phyloP scores from a whole-genome alignment of 2,113 vertebrate genomes.

The Istiophorus platypterus region DNA sequence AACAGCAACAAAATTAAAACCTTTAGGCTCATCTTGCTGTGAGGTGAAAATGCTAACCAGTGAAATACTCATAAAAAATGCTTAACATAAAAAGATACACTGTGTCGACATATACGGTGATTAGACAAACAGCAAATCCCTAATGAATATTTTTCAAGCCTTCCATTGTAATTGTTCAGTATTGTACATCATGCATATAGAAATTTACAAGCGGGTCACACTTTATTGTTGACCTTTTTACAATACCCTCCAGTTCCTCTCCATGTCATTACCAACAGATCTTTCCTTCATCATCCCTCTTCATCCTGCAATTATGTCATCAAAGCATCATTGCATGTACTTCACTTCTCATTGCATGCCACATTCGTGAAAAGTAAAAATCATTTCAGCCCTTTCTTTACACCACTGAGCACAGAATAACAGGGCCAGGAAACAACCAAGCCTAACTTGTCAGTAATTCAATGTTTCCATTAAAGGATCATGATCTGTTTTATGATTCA shows the following conservation, averaged over 20 bases:
- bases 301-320: slow-evolving; percentile 51
- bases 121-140: slow-evolving; percentile 5
- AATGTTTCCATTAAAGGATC: slow-evolving; percentile 77
- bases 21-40: neutral
- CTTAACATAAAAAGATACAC: too few species aligned
- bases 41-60: neutral
- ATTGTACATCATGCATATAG: slow-evolving; percentile 1
- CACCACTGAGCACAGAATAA: slow-evolving; percentile 43
- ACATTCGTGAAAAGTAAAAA: slow-evolving; percentile 54
- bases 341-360: slow-evolving; percentile 48
- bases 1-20: slow-evolving; percentile 17
- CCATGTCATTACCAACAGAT: slow-evolving; percentile 46
- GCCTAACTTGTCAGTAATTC: slow-evolving; percentile 69
- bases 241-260: slow-evolving; percentile 36
- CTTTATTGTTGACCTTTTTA: slow-evolving; percentile 16
- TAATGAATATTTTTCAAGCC: slow-evolving; percentile 1
- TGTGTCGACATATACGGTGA: slow-evolving; percentile 9
- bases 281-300: slow-evolving; percentile 35
- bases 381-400: slow-evolving; percentile 41
- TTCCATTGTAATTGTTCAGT: slow-evolving; percentile 5
- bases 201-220: slow-evolving; percentile 13
- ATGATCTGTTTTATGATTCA: slow-evolving; percentile 82
- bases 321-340: slow-evolving; percentile 34
- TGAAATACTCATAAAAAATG: neutral
- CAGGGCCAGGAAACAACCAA: slow-evolving; percentile 59